Evolutionary conservation across 2,113 vertebrate species (phyloP).

Genomic region (Willisornis vidua): DNA sequence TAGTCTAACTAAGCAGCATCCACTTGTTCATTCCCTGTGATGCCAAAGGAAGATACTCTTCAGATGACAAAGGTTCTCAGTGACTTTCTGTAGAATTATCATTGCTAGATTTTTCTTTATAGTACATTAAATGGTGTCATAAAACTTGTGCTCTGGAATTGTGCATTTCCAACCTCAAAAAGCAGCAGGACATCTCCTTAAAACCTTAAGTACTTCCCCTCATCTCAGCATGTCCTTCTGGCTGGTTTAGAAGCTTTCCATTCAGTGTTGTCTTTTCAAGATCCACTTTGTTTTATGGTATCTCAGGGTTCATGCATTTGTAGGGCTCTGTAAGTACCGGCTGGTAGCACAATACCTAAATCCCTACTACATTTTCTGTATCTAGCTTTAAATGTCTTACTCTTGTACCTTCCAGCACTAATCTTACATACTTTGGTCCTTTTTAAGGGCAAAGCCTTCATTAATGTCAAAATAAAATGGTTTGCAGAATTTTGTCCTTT

Average conservation of each 20-base stretch:
- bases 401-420: neutral
- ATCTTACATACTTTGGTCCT: neutral
- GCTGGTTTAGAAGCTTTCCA: neutral
- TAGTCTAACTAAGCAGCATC: neutral
- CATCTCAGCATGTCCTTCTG: neutral
- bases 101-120: neutral
- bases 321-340: neutral
- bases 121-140: neutral
- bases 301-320: neutral
- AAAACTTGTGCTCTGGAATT: neutral
- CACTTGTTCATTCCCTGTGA: neutral
- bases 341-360: neutral
- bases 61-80: neutral
- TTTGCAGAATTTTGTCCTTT: constrained; percentile 20
- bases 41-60: neutral
- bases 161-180: neutral
- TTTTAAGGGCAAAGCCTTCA: neutral
- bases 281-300: neutral
- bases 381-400: neutral
- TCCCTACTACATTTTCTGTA: neutral
- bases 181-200: neutral
- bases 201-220: neutral
- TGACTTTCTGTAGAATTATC: neutral
- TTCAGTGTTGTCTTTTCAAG: neutral
- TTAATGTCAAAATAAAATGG: neutral